Conservation (phyloP, 2,113 vertebrate species). For the Cheilinus undulatus region DNA sequence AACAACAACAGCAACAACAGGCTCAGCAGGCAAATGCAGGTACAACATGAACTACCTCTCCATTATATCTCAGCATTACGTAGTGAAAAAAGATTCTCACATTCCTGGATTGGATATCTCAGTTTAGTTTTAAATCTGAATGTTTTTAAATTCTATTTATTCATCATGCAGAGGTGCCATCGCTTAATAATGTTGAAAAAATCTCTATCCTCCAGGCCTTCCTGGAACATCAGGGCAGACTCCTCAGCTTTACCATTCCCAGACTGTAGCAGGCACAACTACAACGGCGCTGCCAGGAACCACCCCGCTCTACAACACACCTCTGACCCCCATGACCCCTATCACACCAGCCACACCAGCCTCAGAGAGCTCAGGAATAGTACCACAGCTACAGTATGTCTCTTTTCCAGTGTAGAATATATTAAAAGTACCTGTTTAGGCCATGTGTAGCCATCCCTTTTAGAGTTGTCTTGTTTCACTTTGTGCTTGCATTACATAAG, state of each 20-base stretch:
- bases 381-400: conserved; percentile 96
- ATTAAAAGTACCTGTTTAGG: not conserved
- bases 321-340: conserved; percentile 97
- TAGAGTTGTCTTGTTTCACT: no score
- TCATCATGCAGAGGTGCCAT: not conserved
- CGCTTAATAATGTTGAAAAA: not conserved
- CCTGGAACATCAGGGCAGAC: conserved; percentile 91
- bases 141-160: no score
- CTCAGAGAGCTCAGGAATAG: conserved; percentile 97
- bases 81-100: not conserved
- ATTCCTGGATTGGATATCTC: not conserved
- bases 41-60: conserved; percentile 12
- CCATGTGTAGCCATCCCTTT: not conserved
- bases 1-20: conserved; percentile 87
- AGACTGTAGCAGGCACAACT: conserved; percentile 88
- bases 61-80: not conserved
- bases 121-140: not conserved
- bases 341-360: conserved; percentile 95
- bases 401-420: not conserved
- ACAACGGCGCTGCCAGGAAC: conserved; percentile 93
- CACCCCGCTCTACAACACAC: conserved; percentile 91
- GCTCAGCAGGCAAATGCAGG: conserved; percentile 85
- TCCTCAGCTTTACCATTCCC: conserved; percentile 96
- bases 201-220: conserved; percentile 59
- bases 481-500: no score